Conservation (phyloP, 1,140 invertebrate genomes). For the Pogonus chalceus region DNA sequence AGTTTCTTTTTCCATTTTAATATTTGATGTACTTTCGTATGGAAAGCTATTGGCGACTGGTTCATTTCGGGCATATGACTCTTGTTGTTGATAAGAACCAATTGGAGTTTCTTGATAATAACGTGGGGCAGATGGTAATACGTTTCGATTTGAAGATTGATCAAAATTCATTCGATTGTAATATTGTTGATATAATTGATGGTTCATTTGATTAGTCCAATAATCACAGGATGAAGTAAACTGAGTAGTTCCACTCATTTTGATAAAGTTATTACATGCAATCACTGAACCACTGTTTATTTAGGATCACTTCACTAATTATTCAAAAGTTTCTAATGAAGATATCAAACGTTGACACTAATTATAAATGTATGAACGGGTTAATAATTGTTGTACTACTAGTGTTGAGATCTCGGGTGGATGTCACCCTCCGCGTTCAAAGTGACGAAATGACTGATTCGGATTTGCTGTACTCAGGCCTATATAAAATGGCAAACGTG, state of each 20-base stretch:
- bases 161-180: conserved; percentile 8
- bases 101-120: not conserved
- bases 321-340: too few species aligned
- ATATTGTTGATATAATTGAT: conserved; percentile 11
- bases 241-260: conserved; percentile 10
- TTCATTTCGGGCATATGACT: not conserved
- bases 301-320: too few species aligned
- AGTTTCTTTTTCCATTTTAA: not conserved
- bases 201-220: conserved; percentile 9
- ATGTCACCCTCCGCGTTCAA: not conserved
- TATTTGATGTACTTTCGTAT: not conserved
- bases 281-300: too few species aligned
- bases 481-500: conserved; percentile 7
- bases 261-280: too few species aligned
- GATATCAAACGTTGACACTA: too few species aligned
- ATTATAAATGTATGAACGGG: too few species aligned
- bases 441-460: conserved; percentile 1
- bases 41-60: not conserved
- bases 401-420: not conserved
- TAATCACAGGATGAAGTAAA: conserved; percentile 12
- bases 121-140: not conserved
- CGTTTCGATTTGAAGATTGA: not conserved
- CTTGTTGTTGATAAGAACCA: not conserved
- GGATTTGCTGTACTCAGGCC: not conserved
- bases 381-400: too few species aligned